These are phyloP conservation scores for Imbricaverruca yamaguchii DNA, from an alignment of 2,888 invertebrate genomes.

Conservation along the genomic window DNA sequence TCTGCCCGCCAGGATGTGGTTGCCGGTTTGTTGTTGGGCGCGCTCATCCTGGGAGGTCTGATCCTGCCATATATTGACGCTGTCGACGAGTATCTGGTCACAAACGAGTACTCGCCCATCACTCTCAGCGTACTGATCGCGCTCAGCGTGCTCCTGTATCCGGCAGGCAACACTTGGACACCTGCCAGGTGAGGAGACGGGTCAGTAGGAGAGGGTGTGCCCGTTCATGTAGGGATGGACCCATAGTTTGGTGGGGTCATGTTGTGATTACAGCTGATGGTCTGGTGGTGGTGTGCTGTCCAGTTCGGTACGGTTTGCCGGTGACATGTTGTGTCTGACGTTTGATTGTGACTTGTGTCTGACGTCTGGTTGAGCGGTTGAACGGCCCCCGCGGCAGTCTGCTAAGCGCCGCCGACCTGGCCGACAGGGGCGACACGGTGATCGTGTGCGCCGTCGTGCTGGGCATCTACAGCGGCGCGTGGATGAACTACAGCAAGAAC, in stretches of 20 bases:
- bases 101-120: constrained; percentile 28
- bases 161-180: constrained; percentile 15
- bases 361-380: background rate
- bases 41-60: constrained; percentile 23
- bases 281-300: too few relatives aligned
- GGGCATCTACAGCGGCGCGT: constrained; percentile 69
- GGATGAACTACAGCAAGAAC: constrained; percentile 77
- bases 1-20: constrained; percentile 28
- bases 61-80: constrained; percentile 28
- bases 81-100: constrained; percentile 29
- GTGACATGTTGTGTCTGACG: background rate
- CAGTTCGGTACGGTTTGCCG: background rate
- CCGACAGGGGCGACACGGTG: constrained; percentile 72
- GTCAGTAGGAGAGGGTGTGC: too few relatives aligned
- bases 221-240: too few relatives aligned
- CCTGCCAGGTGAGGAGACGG: background rate
- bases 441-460: constrained; percentile 75
- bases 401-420: background rate
- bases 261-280: too few relatives aligned
- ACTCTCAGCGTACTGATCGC: background rate
- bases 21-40: constrained; percentile 29
- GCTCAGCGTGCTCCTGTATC: constrained; percentile 11
- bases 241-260: too few relatives aligned
- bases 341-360: background rate
- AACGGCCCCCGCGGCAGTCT: too few relatives aligned